Conservation (phyloP, 2,888 invertebrate species). For the Agriopis aurantiaria region DNA sequence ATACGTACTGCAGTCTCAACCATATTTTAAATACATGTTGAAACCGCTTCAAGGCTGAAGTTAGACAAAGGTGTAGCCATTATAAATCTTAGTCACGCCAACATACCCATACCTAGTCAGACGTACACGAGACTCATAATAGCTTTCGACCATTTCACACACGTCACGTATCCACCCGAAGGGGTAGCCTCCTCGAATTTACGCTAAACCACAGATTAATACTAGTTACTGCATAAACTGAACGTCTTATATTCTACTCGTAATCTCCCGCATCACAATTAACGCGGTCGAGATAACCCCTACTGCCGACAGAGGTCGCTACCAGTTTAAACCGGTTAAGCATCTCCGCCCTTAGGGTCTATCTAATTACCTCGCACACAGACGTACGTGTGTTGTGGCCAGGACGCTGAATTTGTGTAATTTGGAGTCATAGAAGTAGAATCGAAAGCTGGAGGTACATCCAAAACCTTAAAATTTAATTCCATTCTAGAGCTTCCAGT, state of each 20-base stretch:
- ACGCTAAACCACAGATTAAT: conserved; percentile 16
- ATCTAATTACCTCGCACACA: conserved; percentile 80
- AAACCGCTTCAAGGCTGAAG: neutral
- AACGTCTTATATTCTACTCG: conserved; percentile 74
- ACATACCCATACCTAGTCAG: neutral
- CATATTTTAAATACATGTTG: too few relatives aligned
- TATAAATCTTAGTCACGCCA: neutral
- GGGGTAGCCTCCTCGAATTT: conserved; percentile 51
- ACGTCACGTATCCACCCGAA: conserved; percentile 61
- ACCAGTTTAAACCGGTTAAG: conserved; percentile 84
- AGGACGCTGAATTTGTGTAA: conserved; percentile 37
- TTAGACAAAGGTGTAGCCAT: neutral
- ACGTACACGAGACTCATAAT: neutral
- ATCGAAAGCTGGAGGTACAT: neutral
- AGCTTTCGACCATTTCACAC: conserved; percentile 26
- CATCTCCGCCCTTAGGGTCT: conserved; percentile 81
- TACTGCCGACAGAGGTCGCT: conserved; percentile 83
- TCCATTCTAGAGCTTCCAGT: neutral
- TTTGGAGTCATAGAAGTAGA: conserved; percentile 24
- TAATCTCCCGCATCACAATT: conserved; percentile 86
- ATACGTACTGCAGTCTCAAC: too few relatives aligned
- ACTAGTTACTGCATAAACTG: conserved; percentile 31
- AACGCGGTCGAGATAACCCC: conserved; percentile 85
- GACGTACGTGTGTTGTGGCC: conserved; percentile 49
- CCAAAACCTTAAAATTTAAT: neutral